Evolutionary conservation across 2,888 invertebrate species (phyloP).

Genomic region (Pollenia griseotomentosa): DNA sequence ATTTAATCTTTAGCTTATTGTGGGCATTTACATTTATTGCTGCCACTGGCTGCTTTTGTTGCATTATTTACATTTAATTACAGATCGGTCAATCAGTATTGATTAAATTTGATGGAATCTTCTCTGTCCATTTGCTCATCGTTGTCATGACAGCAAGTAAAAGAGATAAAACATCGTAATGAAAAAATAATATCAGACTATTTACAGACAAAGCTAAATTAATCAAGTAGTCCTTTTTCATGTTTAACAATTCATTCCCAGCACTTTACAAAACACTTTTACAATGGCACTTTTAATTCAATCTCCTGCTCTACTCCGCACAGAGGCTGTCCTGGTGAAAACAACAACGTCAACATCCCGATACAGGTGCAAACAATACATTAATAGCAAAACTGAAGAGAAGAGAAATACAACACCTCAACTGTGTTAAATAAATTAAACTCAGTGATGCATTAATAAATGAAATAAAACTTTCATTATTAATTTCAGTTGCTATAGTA

Average conservation of each 20-base stretch:
- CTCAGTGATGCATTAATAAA: slow-evolving; percentile 53
- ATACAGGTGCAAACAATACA: slow-evolving; percentile 10
- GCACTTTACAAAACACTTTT: neutral
- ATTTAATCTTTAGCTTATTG: neutral
- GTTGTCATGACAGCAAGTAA: neutral
- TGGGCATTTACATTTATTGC: neutral
- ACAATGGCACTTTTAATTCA: slow-evolving; percentile 3
- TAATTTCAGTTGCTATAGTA: slow-evolving; percentile 30
- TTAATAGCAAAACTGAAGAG: slow-evolving; percentile 5
- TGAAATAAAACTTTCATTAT: slow-evolving; percentile 43
- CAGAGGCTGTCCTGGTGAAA: neutral
- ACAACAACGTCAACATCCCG: slow-evolving; percentile 4
- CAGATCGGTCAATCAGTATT: slow-evolving; percentile 38
- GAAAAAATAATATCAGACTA: slow-evolving; percentile 25
- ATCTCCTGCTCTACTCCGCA: neutral
- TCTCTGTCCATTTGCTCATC: neutral
- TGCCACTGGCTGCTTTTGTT: neutral
- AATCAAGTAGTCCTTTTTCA: slow-evolving; percentile 54
- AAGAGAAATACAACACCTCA: neutral
- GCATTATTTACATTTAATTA: slow-evolving; percentile 29
- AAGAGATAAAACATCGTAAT: neutral
- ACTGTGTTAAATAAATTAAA: slow-evolving; percentile 55
- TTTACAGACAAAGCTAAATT: slow-evolving; percentile 42
- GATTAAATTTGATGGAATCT: slow-evolving; percentile 36
- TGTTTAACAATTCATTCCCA: slow-evolving; percentile 43